Conservation (phyloP, 2,113 vertebrate genomes). For the cat (Felis catus) region F.catus_Fca126_mat1.0 CM031420.1:79768001-79768500, state of each 20-base stretch:
- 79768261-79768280: neutral
- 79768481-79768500: neutral
- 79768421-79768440: neutral
- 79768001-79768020: no score
- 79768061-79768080: no score
- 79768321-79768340: neutral
- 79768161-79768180: no score
- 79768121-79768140: no score
- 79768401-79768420: neutral
- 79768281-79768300: neutral
- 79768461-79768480: neutral
- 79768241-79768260: neutral
- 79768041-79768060: no score
- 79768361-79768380: neutral
- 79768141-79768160: no score
- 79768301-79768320: neutral
- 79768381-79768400: neutral
- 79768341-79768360: neutral
- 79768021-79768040: no score
- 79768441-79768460: neutral
- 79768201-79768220: neutral
- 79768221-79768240: neutral
- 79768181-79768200: no score
- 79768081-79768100: no score
- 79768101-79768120: no score